These are phyloP conservation scores for Spialia ferax DNA, from an alignment of 2,888 invertebrate genomes.

Conservation along the genomic window DNA sequence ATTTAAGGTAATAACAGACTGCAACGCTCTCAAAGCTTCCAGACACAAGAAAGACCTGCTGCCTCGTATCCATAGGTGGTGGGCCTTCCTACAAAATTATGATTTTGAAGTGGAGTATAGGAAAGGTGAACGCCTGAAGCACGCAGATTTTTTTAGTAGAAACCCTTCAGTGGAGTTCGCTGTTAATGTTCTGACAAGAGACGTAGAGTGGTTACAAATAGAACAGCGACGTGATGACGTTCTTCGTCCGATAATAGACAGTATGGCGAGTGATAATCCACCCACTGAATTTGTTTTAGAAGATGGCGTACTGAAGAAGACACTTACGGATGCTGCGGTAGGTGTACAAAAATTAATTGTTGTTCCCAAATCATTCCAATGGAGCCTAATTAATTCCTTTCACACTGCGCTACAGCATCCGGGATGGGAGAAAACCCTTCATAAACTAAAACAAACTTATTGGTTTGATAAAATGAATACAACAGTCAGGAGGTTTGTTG, in stretches of 20 bases:
- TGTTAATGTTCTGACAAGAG: neutral
- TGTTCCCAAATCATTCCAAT: slow-evolving; percentile 41
- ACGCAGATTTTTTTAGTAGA: slow-evolving; percentile 42
- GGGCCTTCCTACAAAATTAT: slow-evolving; percentile 49
- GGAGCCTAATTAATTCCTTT: slow-evolving; percentile 46
- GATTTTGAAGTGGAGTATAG: neutral
- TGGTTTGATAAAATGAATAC: slow-evolving; percentile 44
- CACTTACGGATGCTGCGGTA: neutral
- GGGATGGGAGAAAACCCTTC: slow-evolving; percentile 48
- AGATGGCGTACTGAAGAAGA: neutral
- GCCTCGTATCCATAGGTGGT: neutral
- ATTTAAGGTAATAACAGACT: slow-evolving; percentile 23
- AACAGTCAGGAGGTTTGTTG: slow-evolving; percentile 10
- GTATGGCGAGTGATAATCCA: neutral
- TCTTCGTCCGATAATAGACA: neutral
- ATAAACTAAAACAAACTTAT: slow-evolving; percentile 39
- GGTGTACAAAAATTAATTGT: neutral
- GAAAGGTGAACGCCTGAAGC: slow-evolving; percentile 18
- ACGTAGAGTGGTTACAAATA: neutral
- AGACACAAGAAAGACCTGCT: too few species aligned
- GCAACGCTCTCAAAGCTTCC: too few species aligned
- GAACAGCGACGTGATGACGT: neutral
- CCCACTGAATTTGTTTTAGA: neutral
- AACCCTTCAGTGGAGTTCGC: slow-evolving; percentile 16
- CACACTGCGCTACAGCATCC: slow-evolving; percentile 43